Evolutionary conservation across 2,113 vertebrate species (phyloP).

Genomic region (mouse (Mus musculus)): DNA sequence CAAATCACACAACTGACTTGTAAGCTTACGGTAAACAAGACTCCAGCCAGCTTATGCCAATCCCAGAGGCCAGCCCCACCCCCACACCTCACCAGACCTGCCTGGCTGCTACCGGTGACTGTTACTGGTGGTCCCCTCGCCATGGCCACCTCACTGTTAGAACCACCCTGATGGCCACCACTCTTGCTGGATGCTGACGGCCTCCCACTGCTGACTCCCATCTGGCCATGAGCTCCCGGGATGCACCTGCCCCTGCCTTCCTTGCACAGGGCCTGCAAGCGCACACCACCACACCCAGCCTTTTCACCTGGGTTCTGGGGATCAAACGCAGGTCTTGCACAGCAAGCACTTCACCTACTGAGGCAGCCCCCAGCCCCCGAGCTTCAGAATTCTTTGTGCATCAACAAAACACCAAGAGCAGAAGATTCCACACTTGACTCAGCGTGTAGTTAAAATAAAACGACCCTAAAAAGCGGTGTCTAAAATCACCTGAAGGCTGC

Average conservation of each 20-base stretch:
- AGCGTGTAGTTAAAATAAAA: background rate
- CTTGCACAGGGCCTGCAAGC: fast-evolving
- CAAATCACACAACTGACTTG: background rate
- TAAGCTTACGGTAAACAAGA: background rate
- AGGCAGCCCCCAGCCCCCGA: background rate
- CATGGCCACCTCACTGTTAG: background rate
- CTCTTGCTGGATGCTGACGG: background rate
- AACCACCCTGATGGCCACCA: background rate
- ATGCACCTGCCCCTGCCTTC: background rate
- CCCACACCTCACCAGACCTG: fast-evolving
- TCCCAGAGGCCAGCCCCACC: background rate
- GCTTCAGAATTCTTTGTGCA: background rate
- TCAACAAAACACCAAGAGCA: background rate
- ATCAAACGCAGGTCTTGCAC: too few relatives aligned
- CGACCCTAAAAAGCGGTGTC: background rate
- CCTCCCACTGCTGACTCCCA: too few relatives aligned
- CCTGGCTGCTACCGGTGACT: fast-evolving
- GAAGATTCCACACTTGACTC: background rate
- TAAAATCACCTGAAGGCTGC: background rate
- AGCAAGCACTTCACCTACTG: background rate
- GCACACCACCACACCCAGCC: background rate
- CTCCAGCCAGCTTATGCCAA: too few relatives aligned
- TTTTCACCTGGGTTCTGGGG: background rate
- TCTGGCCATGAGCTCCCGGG: background rate
- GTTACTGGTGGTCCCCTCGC: too few relatives aligned